Base-by-base conservation (phyloP, 1,140 invertebrate species). In the Drosophila orena region DNA sequence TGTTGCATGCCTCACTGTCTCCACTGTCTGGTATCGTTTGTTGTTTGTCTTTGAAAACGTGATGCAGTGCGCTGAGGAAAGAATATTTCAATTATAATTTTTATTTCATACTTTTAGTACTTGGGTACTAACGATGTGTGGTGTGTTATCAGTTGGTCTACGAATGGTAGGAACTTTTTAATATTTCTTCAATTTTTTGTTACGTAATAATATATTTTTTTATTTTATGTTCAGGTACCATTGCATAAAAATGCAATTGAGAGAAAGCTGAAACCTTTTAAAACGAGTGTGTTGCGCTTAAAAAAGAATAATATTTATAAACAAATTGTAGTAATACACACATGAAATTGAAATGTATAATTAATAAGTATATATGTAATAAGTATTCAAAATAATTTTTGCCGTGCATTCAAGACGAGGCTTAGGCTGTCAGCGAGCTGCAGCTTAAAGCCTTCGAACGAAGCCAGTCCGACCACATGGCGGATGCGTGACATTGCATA, bases 401-500 rank as follows among this genome's bases (percentile, higher is more conserved):
- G 0, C 8, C 4, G 20, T 68, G 46, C 4, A 10, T 65, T 43
- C 34, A 27, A 52, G 22, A 22, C 72, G 7, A 37, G 60, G 79
- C 74, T 88, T 72, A 76, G 61, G 57, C 52, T 74, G 76, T 88
- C 83, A 88, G 71, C 83, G 79, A 62, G 75, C 46, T 55, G 44
- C 35, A 77, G 61, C 75, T 88, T 86, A 68, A 88, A 79, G 83
- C 70, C 66, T 83, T 83, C 35, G 69, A 76, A 76, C 57, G 71
- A 58, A 77, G 66, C 65, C 50, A 56, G 54, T 55, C 42, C 53
- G 61, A 61, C 74, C 74, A 77, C 81, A 79, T 80, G 81, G 66
- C 61, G 54, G 62, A 73, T 76, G 65, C 80, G 83, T 89, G 83
- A 88, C 71, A 88, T 58, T 58, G 71, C 74, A 76, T 88, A 88